These are phyloP conservation scores for Pomatorhinus ruficollis DNA, from an alignment of 2,113 vertebrate genomes.

Conservation along the genomic window DNA sequence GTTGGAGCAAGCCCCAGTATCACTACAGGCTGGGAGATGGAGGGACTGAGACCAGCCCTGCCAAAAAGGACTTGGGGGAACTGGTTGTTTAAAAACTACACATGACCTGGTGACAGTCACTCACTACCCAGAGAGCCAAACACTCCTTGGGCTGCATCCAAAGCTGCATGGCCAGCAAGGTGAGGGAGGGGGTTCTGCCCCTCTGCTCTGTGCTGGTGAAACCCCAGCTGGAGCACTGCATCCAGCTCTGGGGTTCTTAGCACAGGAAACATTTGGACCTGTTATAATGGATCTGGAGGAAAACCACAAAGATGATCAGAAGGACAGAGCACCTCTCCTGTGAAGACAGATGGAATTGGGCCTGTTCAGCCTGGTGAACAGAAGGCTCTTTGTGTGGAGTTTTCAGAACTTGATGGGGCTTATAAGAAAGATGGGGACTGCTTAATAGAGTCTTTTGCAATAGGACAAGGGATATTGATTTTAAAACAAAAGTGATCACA, in stretches of 20 bases:
- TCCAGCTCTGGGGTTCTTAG: neutral
- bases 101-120: neutral
- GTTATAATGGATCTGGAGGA: neutral
- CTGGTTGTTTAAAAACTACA: neutral
- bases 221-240: neutral
- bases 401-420: neutral
- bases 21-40: neutral
- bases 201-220: neutral
- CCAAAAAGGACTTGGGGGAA: neutral
- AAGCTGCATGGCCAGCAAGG: accelerated
- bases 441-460: neutral
- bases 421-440: neutral
- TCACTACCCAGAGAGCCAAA: neutral
- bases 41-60: neutral
- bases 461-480: neutral
- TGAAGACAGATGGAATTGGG: neutral
- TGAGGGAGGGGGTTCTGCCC: neutral
- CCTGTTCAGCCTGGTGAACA: neutral
- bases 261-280: neutral
- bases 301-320: neutral
- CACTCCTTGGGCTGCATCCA: neutral
- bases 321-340: neutral
- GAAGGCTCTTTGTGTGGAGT: neutral
- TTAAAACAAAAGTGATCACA: neutral
- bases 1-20: neutral